Base-by-base conservation (phyloP, 2,113 vertebrate genomes). In the Ariopsis seemanni region DNA sequence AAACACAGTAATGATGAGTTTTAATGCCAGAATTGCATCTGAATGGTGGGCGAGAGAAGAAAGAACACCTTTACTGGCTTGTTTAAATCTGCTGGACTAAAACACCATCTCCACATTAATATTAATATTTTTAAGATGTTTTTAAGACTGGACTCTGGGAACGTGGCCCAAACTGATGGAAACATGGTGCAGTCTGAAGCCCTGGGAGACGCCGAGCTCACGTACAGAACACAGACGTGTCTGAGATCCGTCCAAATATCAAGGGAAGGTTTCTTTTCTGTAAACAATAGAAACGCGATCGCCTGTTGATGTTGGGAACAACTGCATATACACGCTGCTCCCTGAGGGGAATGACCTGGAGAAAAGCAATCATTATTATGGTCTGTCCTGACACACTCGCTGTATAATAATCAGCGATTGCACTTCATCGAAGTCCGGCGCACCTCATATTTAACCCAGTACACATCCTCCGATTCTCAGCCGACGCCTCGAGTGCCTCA, bases 11-110 rank as follows among this genome's bases (percentile, higher is more conserved):
- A 77, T 77, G 74, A 77, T 20, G 74, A 77, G 74, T 78, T 25
- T 5, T 78, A 55, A 55, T 55, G 50, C 50, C 75, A 78, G 75
- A n/a, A 78, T 27, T 78, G 50, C 2, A 12, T 53, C 50, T 80
- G 52, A 80, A 58, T 57, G 27, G 5, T 80, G 78, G 78, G 53
- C 14, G 53, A 80, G 78, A 80, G 78, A 80, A 57, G 14, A 58
- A 81, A 58, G 55, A 18, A 42, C 78, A 81, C 78, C 55, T 58
- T 81, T 18, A 60, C 53, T 81, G 78, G 22, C 53, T 58, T 0
- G 20, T 81, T 30, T 60, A 60, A 42, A 58, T 30, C 79, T 15
- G 1, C 4, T 81, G 57, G 18, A 81, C 79, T 57, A 1, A 30
- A 58, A 30, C 55, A 34, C 52, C 15, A 4, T 15, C 77, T 57